Percentiles rank a stretch among this genome's conserved stretches.
Conservation (phyloP, 2,113 vertebrate genomes). For the Engystomops pustulosus region DNA sequence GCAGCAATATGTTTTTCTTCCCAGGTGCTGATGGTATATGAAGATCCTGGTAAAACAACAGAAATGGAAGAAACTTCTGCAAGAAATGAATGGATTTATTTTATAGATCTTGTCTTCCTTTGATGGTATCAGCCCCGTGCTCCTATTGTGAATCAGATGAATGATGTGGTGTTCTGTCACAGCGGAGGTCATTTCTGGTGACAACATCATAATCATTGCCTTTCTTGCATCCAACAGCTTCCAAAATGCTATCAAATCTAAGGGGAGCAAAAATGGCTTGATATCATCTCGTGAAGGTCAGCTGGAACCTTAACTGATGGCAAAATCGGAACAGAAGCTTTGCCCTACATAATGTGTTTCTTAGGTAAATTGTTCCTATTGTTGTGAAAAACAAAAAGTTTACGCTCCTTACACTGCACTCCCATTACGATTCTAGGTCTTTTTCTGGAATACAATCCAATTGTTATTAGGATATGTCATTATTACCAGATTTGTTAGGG, state of each 20-base stretch:
- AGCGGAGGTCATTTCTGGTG: constrained; percentile 41
- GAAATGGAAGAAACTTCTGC: not conserved
- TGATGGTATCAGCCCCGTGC: constrained; percentile 11
- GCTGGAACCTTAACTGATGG: constrained; percentile 2
- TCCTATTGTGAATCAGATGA: constrained; percentile 42
- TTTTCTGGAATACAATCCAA: no score
- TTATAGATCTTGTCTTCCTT: constrained; percentile 22
- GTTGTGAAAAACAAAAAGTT: not conserved
- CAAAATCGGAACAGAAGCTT: not conserved
- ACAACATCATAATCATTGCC: constrained; percentile 37
- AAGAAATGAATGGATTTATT: constrained; percentile 6
- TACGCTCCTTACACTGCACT: no score
- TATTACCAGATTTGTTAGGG: no score
- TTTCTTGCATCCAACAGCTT: constrained; percentile 35
- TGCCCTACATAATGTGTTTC: not conserved
- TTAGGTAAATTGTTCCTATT: not conserved
- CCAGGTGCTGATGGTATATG: not conserved
- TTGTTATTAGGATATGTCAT: no score
- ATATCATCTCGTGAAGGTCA: not conserved
- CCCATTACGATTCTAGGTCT: no score
- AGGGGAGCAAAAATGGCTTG: constrained; percentile 14
- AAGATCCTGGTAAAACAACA: not conserved
- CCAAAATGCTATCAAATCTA: constrained; percentile 29
- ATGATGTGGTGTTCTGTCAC: constrained; percentile 24
- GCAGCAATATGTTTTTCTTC: not conserved